These are phyloP conservation scores for Brienomyrus brachyistius DNA, from an alignment of 2,113 vertebrate species.

Conservation along the genomic window DNA sequence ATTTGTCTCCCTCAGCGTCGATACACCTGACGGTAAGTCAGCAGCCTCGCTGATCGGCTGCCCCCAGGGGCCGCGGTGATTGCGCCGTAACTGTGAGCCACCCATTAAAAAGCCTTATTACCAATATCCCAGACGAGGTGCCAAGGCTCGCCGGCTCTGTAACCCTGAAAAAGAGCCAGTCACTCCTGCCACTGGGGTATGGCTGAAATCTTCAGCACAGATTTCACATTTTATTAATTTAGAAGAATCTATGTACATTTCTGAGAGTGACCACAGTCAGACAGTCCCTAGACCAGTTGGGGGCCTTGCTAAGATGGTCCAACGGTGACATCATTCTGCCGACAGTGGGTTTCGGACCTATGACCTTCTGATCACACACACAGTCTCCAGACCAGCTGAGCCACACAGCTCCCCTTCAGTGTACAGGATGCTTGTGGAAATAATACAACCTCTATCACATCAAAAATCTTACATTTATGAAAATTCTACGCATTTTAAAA, in stretches of 20 bases:
- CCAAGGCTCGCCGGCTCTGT: not conserved
- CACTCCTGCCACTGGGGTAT: not conserved
- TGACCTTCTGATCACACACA: not conserved
- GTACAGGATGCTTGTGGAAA: not conserved
- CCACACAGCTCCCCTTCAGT: not conserved
- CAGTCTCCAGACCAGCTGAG: not conserved
- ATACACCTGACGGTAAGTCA: slow-evolving; percentile 25
- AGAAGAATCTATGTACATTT: not conserved
- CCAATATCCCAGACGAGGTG: not conserved
- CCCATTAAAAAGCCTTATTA: not conserved
- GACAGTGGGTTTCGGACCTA: not conserved
- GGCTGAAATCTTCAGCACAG: not conserved
- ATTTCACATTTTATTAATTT: not conserved
- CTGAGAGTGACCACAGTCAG: not conserved
- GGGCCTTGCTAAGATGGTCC: not conserved
- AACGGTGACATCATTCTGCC: not conserved
- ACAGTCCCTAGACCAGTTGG: not conserved
- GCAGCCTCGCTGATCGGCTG: slow-evolving; percentile 19
- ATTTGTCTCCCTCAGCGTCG: slow-evolving; percentile 18
- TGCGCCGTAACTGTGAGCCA: not conserved
- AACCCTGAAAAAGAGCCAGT: not conserved
- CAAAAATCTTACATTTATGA: not conserved
- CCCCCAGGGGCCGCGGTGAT: not conserved
- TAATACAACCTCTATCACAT: not conserved
- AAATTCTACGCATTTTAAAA: not conserved